phyloP scores from a whole-genome alignment of 2,797 vertebrate species.

The Acanthornis magna region DNA sequence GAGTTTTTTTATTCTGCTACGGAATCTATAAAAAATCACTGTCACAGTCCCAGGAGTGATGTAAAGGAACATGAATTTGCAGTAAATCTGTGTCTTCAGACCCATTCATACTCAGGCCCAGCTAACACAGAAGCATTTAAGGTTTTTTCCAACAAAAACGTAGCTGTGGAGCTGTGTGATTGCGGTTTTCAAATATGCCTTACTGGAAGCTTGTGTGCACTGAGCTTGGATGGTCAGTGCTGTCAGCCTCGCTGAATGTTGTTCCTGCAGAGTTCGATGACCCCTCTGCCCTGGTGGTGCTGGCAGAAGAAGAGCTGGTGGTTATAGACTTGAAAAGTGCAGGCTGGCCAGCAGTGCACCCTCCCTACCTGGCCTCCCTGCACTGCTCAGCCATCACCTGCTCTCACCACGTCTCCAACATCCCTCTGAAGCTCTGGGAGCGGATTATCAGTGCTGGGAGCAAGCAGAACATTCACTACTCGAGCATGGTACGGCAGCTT shows the following conservation, averaged over 20 bases:
- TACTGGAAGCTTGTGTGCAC: not conserved
- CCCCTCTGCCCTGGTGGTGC: constrained; percentile 89
- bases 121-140: not conserved
- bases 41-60: not conserved
- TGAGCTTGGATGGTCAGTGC: not conserved
- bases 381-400: constrained; percentile 99
- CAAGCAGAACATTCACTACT: constrained; percentile 89
- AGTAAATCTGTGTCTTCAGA: not conserved
- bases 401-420: constrained; percentile 93
- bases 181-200: not conserved
- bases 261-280: constrained; percentile 76
- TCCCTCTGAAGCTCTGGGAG: constrained; percentile 97
- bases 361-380: constrained; percentile 93
- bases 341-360: constrained; percentile 91
- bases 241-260: not conserved
- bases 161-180: not conserved
- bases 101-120: not conserved
- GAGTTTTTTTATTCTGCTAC: not conserved
- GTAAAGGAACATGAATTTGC: not conserved
- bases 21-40: not conserved
- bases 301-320: constrained; percentile 95
- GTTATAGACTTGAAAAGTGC: constrained; percentile 89
- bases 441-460: constrained; percentile 83
- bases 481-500: constrained; percentile 80
- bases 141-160: not conserved